Evolutionary conservation across 2,113 vertebrate species (phyloP).

Genomic region (Neopipo cinnamomea): DNA sequence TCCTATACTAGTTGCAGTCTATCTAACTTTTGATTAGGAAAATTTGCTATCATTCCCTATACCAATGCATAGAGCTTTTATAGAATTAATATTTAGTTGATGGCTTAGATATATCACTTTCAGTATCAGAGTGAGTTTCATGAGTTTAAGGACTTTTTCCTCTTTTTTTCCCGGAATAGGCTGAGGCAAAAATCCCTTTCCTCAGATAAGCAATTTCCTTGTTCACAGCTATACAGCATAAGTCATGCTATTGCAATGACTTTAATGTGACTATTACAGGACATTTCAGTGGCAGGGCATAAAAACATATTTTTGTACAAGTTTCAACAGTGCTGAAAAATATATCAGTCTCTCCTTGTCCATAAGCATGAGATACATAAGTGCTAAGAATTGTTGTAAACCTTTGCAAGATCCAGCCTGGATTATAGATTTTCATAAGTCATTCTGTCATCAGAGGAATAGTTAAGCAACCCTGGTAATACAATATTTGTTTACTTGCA

Average conservation of each 20-base stretch:
- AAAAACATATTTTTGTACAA: background rate
- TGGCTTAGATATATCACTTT: background rate
- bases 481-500: background rate
- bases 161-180: background rate
- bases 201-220: background rate
- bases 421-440: background rate
- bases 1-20: background rate
- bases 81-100: background rate
- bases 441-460: background rate
- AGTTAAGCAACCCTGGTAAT: background rate
- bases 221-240: background rate
- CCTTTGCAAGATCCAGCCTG: background rate
- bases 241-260: rapidly evolving
- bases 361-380: background rate
- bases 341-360: background rate
- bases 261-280: background rate
- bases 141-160: background rate
- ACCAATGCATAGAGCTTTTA: background rate
- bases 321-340: background rate
- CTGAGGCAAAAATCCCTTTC: background rate
- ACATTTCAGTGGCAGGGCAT: background rate
- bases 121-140: background rate
- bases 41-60: background rate
- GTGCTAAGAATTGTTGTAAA: background rate
- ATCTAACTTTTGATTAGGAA: background rate